Evolutionary conservation across 2,113 vertebrate genomes (phyloP), one percentile per base, ranked within the genome.

Genomic region (Hoplias malabaricus): DNA sequence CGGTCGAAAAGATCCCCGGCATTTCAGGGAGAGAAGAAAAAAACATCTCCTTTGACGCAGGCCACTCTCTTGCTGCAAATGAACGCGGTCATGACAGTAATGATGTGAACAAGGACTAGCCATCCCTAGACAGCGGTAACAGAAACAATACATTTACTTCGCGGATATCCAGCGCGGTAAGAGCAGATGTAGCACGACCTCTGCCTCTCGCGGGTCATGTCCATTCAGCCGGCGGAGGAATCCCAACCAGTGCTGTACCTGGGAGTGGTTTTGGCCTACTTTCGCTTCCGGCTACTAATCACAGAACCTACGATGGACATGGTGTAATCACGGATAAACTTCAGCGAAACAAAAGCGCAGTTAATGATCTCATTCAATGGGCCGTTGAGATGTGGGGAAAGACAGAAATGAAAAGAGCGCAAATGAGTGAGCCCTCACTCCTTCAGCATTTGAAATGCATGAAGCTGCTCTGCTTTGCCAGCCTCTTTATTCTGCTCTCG

Each of bases 401-500:
- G 13, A 21, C 9, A 21, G 33, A 5, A 16, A 46, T 9, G 25
- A 53, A 59, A 48, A 21, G 5, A 46, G 42, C 56, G 48, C 36
- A 77, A 62, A 70, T 11, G 31, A 77, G 56, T 48, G 75, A 69
- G 66, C 36, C 42, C 23, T 77, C 42, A 40, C 57, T 53, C 43
- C n/a, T 73, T 54, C 34, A 36, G 25, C 54, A 40, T 77, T 62
- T 74, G 57, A 82, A 62, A 73, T 74, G 34, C 71, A 73, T 29
- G 34, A 63, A 61, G 33, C 50, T 62, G 75, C 75, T 21, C 19
- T 68, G 69, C 65, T 46, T n/a, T 33, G 63, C 62, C 70, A 73
- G 48, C 48, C 75, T 81, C 69, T 77, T 72, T 73, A 59, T 70
- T 70, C 56, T 46, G 27, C 63, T 65, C 56, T 69, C 36, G 42